phyloP scores from a whole-genome alignment of 2,888 invertebrate genomes.

The Sarcophaga carnaria region DNA sequence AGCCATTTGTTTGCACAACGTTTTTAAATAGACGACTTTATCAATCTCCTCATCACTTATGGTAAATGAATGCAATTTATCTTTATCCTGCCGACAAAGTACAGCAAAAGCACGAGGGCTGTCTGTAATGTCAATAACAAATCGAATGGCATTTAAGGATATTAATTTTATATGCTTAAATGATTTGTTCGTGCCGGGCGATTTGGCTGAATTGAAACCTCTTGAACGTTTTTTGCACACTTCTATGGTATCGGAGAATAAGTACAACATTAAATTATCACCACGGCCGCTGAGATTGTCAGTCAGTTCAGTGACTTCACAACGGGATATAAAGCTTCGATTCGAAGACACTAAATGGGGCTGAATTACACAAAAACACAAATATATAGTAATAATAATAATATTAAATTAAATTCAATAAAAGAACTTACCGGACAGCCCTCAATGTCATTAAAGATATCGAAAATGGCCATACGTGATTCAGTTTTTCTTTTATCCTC shows the following conservation, averaged over 20 bases:
- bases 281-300: conserved; percentile 93
- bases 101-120: conserved; percentile 95
- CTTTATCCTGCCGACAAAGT: conserved; percentile 94
- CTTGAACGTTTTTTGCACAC: conserved; percentile 94
- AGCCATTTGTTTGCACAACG: conserved; percentile 94
- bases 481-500: conserved; percentile 98
- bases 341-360: conserved; percentile 96
- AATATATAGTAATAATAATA: conserved; percentile 4
- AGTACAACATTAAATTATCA: conserved; percentile 92
- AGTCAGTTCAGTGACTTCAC: conserved; percentile 93
- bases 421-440: conserved; percentile 91
- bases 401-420: background rate
- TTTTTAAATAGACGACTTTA: conserved; percentile 91
- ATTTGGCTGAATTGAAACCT: conserved; percentile 87
- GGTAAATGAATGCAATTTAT: conserved; percentile 93
- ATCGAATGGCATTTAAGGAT: conserved; percentile 93
- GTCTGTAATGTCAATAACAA: conserved; percentile 94
- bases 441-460: conserved; percentile 98
- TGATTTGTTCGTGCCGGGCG: conserved; percentile 89
- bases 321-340: conserved; percentile 92
- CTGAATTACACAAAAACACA: conserved; percentile 80
- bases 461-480: conserved; percentile 97
- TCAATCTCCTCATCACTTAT: conserved; percentile 92
- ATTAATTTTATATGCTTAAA: conserved; percentile 96
- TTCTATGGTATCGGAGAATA: conserved; percentile 97